Conservation (phyloP, 1,140 invertebrate species). For the Hycleus cichorii region DNA sequence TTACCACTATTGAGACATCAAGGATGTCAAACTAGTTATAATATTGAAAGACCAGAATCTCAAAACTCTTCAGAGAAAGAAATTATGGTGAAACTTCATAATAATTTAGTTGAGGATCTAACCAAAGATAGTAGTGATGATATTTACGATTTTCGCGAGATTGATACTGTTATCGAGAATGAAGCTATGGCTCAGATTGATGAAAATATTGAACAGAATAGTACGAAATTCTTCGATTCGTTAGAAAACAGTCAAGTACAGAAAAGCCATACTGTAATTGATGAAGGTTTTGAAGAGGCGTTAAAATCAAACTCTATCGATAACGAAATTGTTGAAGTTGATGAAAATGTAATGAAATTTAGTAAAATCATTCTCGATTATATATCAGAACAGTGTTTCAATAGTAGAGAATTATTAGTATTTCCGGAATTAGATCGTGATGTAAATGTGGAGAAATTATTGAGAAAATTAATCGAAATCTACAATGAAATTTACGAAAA, state of each 20-base stretch:
- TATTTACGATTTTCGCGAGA: background rate
- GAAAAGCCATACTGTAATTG: slow-evolving; percentile 7
- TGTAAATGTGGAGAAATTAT: slow-evolving; percentile 27
- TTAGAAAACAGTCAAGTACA: background rate
- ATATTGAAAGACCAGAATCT: no score
- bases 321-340: background rate
- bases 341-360: slow-evolving; percentile 25
- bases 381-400: slow-evolving; percentile 32
- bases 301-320: background rate
- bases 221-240: background rate
- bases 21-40: slow-evolving; percentile 30
- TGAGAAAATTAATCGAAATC: slow-evolving; percentile 22
- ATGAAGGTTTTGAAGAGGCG: slow-evolving; percentile 30
- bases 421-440: slow-evolving; percentile 35
- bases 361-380: slow-evolving; percentile 28
- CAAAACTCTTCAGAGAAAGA: slow-evolving; percentile 13
- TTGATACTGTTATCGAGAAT: background rate
- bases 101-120: background rate
- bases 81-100: slow-evolving; percentile 24
- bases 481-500: slow-evolving; percentile 27
- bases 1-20: slow-evolving; percentile 16
- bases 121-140: background rate
- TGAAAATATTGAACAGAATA: slow-evolving; percentile 15
- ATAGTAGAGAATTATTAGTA: slow-evolving; percentile 30
- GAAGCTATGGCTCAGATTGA: slow-evolving; percentile 13